phyloP scores from a whole-genome alignment of 2,113 vertebrate genomes.

The Stegastes partitus region DNA sequence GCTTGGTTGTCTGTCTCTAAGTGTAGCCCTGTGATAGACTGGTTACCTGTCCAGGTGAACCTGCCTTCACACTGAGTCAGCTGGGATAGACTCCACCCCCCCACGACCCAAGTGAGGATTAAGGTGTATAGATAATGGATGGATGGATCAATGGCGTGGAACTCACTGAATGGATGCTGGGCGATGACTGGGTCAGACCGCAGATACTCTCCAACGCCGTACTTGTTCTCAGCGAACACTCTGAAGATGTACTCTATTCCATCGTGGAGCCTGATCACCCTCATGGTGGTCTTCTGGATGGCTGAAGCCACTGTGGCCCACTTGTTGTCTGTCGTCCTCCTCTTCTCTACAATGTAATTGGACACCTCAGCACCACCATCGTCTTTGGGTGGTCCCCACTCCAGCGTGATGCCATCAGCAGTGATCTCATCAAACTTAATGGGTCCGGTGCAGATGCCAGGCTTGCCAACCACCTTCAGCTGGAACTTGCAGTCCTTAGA shows the following conservation, averaged over 20 bases:
- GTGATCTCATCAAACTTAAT: constrained; percentile 97
- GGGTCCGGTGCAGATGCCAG: constrained; percentile 95
- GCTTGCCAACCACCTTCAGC: constrained; percentile 96
- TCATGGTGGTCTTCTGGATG: constrained; percentile 95
- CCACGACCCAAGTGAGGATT: too few relatives aligned
- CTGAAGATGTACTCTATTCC: constrained; percentile 96
- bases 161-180: constrained; percentile 97
- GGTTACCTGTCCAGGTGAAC: too few relatives aligned
- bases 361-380: constrained; percentile 97
- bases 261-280: constrained; percentile 95
- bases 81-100: too few relatives aligned
- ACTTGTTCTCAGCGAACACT: constrained; percentile 98
- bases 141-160: background rate
- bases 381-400: constrained; percentile 95
- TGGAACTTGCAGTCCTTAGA: constrained; percentile 92
- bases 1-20: too few relatives aligned
- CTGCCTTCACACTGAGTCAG: too few relatives aligned
- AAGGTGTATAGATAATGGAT: too few relatives aligned
- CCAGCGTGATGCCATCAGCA: constrained; percentile 94
- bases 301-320: constrained; percentile 97
- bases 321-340: constrained; percentile 94
- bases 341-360: constrained; percentile 97
- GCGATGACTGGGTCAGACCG: constrained; percentile 94
- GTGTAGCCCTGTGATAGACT: too few relatives aligned
- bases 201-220: constrained; percentile 94